Conservation (phyloP, 1,140 invertebrate genomes). For the Cotesia chilonis region DNA sequence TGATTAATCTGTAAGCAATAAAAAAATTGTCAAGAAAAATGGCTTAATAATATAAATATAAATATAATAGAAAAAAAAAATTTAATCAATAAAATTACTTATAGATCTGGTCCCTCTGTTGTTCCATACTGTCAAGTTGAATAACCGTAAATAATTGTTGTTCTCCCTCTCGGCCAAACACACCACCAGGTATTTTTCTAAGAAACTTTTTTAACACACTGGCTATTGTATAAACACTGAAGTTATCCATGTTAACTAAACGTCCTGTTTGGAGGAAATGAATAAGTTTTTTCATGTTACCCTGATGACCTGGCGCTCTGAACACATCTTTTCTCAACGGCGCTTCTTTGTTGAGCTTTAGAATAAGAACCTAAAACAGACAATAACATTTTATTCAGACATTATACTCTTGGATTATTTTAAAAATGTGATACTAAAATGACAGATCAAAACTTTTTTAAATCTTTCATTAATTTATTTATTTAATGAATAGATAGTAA, state of each 20-base stretch:
- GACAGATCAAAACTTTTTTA: background rate
- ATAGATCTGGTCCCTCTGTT: conserved; percentile 91
- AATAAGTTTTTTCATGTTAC: conserved; percentile 95
- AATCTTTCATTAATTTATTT: background rate
- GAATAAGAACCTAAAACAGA: conserved; percentile 79
- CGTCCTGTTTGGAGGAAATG: conserved; percentile 94
- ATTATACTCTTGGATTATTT: too few relatives aligned
- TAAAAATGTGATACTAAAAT: too few relatives aligned
- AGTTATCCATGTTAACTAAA: conserved; percentile 97
- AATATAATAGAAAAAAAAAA: conserved; percentile 6
- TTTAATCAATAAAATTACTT: conserved; percentile 70
- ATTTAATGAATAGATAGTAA: background rate
- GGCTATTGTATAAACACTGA: conserved; percentile 97
- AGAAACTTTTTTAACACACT: conserved; percentile 98
- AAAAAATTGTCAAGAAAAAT: conserved; percentile 2
- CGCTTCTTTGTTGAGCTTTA: conserved; percentile 95
- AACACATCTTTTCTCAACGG: conserved; percentile 93
- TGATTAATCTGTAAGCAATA: conserved; percentile 79
- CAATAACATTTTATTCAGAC: conserved; percentile 10
- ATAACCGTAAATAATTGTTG: conserved; percentile 89
- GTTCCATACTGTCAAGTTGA: conserved; percentile 77
- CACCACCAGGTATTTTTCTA: conserved; percentile 95
- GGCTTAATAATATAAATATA: too few relatives aligned
- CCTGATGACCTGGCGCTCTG: conserved; percentile 91
- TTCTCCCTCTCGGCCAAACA: conserved; percentile 92